Percentiles rank a stretch among this genome's conserved stretches.
These are phyloP conservation scores for Rhaphigaster nebulosa DNA, from an alignment of 2,888 invertebrate species.

Conservation along the genomic window DNA sequence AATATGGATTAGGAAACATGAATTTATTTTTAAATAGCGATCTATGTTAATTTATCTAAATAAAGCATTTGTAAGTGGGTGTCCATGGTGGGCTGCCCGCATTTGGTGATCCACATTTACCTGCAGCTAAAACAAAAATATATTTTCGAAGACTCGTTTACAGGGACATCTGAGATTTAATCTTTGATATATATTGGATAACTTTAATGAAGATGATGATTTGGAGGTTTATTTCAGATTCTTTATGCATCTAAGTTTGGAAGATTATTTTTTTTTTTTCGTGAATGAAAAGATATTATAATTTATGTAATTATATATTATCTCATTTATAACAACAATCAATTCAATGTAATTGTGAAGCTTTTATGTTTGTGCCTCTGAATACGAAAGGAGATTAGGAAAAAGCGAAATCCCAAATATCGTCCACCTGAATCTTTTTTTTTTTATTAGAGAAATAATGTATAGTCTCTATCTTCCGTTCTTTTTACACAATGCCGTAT, in stretches of 20 bases:
- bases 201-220: too few relatives aligned
- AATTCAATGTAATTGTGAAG: too few relatives aligned
- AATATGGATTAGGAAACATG: background rate
- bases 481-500: too few relatives aligned
- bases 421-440: too few relatives aligned
- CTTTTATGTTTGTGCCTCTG: too few relatives aligned
- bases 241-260: background rate
- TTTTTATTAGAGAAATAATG: too few relatives aligned
- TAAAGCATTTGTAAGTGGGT: background rate
- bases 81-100: background rate
- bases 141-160: background rate
- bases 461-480: too few relatives aligned
- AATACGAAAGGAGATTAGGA: too few relatives aligned
- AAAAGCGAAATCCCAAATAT: too few relatives aligned
- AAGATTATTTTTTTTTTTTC: background rate
- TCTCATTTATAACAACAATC: too few relatives aligned
- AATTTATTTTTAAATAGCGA: background rate
- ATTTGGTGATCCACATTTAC: background rate
- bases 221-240: background rate
- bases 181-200: background rate
- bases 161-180: background rate
- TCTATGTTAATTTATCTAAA: background rate
- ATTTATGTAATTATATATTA: too few relatives aligned
- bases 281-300: too few relatives aligned
- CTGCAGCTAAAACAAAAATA: background rate